These are phyloP conservation scores for Netelia fuscicornis DNA, from an alignment of 2,888 invertebrate species.

Conservation along the genomic window DNA sequence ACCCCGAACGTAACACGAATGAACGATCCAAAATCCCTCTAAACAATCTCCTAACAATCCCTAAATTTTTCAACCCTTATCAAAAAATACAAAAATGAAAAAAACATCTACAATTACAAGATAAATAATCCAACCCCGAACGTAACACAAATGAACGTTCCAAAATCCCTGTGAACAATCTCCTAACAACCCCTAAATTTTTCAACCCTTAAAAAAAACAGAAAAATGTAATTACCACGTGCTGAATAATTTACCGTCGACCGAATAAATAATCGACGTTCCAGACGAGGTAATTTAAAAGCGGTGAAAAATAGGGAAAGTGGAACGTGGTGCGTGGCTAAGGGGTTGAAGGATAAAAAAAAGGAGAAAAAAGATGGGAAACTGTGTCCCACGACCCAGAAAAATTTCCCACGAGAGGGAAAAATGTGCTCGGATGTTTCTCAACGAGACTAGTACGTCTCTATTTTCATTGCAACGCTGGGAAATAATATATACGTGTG, in stretches of 20 bases:
- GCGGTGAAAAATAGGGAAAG: constrained; percentile 30
- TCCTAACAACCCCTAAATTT: background rate
- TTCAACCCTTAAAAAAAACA: background rate
- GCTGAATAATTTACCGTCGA: background rate
- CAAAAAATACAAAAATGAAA: no score
- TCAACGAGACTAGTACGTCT: constrained; percentile 61
- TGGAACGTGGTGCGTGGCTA: constrained; percentile 47
- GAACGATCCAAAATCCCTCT: background rate
- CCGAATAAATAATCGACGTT: constrained; percentile 36
- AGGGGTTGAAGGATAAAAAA: constrained; percentile 39
- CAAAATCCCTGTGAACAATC: background rate
- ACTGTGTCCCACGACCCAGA: constrained; percentile 60
- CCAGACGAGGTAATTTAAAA: constrained; percentile 17
- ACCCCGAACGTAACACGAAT: no score
- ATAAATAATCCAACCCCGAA: background rate
- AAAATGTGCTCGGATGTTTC: constrained; percentile 59
- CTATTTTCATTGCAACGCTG: constrained; percentile 55
- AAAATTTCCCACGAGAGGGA: constrained; percentile 44
- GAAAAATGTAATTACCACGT: background rate
- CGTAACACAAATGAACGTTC: background rate
- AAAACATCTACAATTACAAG: background rate
- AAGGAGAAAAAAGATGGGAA: background rate
- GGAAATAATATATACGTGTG: constrained; percentile 3
- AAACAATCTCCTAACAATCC: background rate
- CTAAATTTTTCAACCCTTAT: no score